A percentile compares a stretch with the other conserved stretches of the same genome.
These are phyloP conservation scores for Apis dorsata DNA, from an alignment of 1,140 invertebrate species.

Conservation along the genomic window DNA sequence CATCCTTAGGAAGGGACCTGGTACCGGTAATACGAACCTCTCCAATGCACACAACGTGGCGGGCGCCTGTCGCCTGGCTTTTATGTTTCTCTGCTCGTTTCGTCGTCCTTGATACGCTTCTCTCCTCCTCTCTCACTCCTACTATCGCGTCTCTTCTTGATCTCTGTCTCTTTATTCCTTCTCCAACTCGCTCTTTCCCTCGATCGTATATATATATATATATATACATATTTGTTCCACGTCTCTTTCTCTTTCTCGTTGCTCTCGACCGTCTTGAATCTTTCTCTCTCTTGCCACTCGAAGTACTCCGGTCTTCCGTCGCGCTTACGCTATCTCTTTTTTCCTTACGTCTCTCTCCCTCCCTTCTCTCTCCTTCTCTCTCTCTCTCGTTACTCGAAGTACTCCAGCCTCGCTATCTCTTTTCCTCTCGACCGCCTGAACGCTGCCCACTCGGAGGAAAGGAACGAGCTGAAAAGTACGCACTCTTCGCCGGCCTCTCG, in stretches of 20 bases:
- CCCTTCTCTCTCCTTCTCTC: not conserved
- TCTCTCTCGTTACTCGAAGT: too few species aligned
- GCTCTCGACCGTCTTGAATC: not conserved
- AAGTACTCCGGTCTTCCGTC: not conserved
- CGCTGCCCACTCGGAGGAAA: not conserved
- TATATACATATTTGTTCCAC: too few species aligned
- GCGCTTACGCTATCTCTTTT: not conserved
- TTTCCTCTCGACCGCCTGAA: not conserved
- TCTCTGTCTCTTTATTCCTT: too few species aligned
- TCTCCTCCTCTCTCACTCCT: not conserved
- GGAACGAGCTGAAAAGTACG: conserved; percentile 24
- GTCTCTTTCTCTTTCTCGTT: too few species aligned
- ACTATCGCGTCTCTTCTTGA: not conserved
- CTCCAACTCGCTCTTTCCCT: conserved; percentile 15
- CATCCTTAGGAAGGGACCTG: conserved; percentile 24
- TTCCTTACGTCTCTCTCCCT: not conserved
- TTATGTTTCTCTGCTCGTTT: conserved; percentile 56
- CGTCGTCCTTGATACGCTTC: conserved; percentile 64
- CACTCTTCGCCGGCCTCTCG: not conserved
- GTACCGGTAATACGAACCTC: conserved; percentile 39
- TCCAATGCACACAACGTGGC: conserved; percentile 22
- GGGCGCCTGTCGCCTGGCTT: conserved; percentile 63
- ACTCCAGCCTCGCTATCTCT: too few species aligned
- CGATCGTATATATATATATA: not conserved
- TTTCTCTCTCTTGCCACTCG: not conserved